Evolutionary conservation across 2,888 invertebrate genomes (phyloP), one percentile per base, ranked within the genome.

Genomic region (Drosophila anomelani): DNA sequence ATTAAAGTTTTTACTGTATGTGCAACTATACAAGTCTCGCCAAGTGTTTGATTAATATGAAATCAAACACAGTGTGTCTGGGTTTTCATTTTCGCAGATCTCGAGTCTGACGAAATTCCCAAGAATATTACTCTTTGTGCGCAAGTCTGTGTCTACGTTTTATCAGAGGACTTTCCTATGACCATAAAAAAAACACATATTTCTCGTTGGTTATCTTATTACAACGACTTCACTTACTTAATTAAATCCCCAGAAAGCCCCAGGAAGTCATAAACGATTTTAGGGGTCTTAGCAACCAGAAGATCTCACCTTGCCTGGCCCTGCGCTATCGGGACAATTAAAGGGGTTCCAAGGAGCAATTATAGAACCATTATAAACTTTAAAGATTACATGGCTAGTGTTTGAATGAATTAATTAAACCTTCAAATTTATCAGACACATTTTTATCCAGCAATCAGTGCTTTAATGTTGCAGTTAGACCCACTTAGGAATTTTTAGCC

Each of bases 101-200:
- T 34, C n/a, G 41, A 36, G 34, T 36, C 34, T 66, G 41, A 51
- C 51, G 64, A 63, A 66, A 66, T 66, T 63, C 51, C 29, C 34
- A 17, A 13, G 51, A 63, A 63, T 34, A 41, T 49, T 15, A 41
- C 49, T 36, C 26, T 36, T 41, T 63, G 49, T 41, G 34, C 20
- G 46, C 49, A 9, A 34, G 12, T 20, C 36, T 43, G n/a, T 29
- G 62, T 62, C 36, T 44, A 20, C 26, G 34, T 44, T 59, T 44
- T 32, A 63, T 43, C 26, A 63, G 43, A 49, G 49, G 41, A 34
- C 63, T 51, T 49, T 43, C 36, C 36, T 32, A 8, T 29, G 26
- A 8, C n/a, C 36, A 62, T 34, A 43, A 17, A 23, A 20, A 20
- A 20, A 17, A 12, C 15, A 51, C n/a, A 23, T 13, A 23, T 8